Base-by-base conservation (phyloP, 2,113 vertebrate species). In the Cyanocitta stelleri region DNA sequence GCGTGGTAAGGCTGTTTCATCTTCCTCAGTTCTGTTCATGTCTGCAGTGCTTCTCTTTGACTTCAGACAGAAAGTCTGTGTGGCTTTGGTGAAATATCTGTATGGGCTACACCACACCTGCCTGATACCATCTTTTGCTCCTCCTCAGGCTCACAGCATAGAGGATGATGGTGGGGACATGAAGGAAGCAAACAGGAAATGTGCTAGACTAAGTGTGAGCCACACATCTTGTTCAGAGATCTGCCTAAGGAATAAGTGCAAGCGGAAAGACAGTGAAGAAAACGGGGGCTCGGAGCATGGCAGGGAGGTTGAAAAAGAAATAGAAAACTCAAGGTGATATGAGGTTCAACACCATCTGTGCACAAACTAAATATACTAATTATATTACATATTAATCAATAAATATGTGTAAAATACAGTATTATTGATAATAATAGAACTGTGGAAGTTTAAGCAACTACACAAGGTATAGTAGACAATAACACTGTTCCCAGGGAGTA, bases 161-260 rank as follows among this genome's bases (percentile, higher is more conserved):
- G 93, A 95, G 93, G 61, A 67, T 24, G 87, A 84, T 49, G 64
- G 62, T 35, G 92, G 23, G 85, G 91, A 93, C 91, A 81, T 64
- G 80, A 78, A 89, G 95, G 90, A 87, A 91, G 90, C 83, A 96
- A 97, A 97, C 95, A 95, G 96, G 97, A 97, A 97, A 95, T 9
- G 79, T 94, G 96, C 91, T 59, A 94, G 96, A 95, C 86, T 48
- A 58, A 96, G 78, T 68, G 74, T 6, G 37, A 92, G 76, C 41
- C 32, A 20, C 75, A 71, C 39, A 21, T 75, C 61, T 84, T 11
- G 67, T 21, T 90, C 85, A 88, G 41, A 80, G 75, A 35, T 30
- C 79, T 73, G 71, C 2, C 8, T 32, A 43, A 81, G 96, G 95
- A 90, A 90, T 86, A 37, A 76, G 87, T 66, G 32, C 61, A 80